A percentile compares a stretch with the other conserved stretches of the same genome.
Conservation (phyloP, 2,888 invertebrate genomes). For the Mayetiola destructor region DNA sequence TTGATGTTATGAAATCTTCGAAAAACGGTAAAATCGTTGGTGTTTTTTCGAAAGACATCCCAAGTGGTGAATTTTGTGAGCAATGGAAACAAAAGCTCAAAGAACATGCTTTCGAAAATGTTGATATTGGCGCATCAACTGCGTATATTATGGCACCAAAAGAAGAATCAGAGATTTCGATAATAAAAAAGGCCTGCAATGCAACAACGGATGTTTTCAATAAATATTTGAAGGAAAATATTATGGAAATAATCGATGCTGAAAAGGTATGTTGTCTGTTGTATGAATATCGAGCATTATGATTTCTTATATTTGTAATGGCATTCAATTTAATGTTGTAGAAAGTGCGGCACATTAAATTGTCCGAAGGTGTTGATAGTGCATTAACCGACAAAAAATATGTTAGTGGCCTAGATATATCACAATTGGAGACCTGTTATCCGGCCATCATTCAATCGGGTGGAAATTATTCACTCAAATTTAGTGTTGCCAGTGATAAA, state of each 20-base stretch:
- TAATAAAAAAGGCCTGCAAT: slow-evolving; percentile 81
- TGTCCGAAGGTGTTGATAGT: slow-evolving; percentile 87
- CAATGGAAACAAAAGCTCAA: slow-evolving; percentile 72
- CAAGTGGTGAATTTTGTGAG: slow-evolving; percentile 84
- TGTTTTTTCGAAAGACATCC: slow-evolving; percentile 84
- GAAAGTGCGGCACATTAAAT: slow-evolving; percentile 91
- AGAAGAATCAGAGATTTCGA: slow-evolving; percentile 81
- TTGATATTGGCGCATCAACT: slow-evolving; percentile 72
- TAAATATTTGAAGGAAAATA: slow-evolving; percentile 91
- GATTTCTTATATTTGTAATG: background rate
- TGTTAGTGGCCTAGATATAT: slow-evolving; percentile 75
- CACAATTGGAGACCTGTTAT: slow-evolving; percentile 92
- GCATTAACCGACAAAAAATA: slow-evolving; percentile 93
- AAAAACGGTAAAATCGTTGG: slow-evolving; percentile 81
- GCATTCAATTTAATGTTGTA: slow-evolving; percentile 33
- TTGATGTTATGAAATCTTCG: slow-evolving; percentile 70
- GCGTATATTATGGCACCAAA: slow-evolving; percentile 86
- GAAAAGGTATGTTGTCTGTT: slow-evolving; percentile 64
- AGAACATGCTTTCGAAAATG: slow-evolving; percentile 63
- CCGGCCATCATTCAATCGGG: slow-evolving; percentile 98
- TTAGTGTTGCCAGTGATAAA: slow-evolving; percentile 89
- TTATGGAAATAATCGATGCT: slow-evolving; percentile 96
- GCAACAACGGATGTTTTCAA: slow-evolving; percentile 91
- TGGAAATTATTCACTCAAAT: slow-evolving; percentile 93
- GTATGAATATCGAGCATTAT: background rate